Conservation (phyloP, 1,140 invertebrate genomes). For the Colletes gigas region DNA sequence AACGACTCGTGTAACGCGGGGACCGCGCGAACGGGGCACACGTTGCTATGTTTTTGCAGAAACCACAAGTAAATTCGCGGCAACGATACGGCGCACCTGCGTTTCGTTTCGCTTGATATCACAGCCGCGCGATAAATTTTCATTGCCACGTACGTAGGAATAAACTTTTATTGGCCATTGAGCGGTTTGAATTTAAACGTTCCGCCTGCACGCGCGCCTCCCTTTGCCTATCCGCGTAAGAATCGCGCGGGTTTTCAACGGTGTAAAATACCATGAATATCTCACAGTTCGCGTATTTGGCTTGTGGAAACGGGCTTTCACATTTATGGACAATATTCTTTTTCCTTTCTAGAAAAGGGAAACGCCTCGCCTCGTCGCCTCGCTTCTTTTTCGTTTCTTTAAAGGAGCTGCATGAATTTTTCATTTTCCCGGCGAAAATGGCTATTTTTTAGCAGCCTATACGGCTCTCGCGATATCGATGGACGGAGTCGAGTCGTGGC, state of each 20-base stretch:
- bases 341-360: too few species aligned
- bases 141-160: slow-evolving; percentile 50
- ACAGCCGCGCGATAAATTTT: slow-evolving; percentile 51
- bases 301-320: slow-evolving; percentile 16
- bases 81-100: slow-evolving; percentile 48
- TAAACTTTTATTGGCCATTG: slow-evolving; percentile 52
- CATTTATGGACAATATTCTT: background rate
- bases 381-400: too few species aligned
- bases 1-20: background rate
- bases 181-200: slow-evolving; percentile 35
- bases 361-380: too few species aligned
- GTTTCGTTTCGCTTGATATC: slow-evolving; percentile 55
- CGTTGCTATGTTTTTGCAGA: slow-evolving; percentile 30
- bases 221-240: background rate
- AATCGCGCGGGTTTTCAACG: background rate
- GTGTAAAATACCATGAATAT: background rate
- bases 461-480: background rate
- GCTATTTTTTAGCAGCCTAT: background rate
- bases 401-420: too few species aligned
- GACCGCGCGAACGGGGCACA: background rate
- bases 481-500: background rate
- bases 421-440: too few species aligned
- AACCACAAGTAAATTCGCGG: slow-evolving; percentile 46
- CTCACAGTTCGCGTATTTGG: background rate
- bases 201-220: slow-evolving; percentile 4